Evolutionary conservation across 2,888 invertebrate species (phyloP).

Genomic region (Drosophila kokeensis): DNA sequence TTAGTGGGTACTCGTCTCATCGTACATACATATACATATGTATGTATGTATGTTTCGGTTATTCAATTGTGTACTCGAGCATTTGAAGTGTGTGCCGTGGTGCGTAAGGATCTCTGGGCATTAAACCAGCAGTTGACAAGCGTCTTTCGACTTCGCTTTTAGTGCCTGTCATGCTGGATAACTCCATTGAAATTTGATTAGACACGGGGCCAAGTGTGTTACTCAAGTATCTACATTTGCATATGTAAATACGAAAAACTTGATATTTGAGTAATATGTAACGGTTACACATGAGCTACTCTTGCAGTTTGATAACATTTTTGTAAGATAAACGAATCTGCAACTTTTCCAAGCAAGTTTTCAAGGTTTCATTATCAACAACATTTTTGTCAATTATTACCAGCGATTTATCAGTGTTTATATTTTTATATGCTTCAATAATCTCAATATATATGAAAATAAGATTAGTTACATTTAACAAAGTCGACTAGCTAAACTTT

Average conservation of each 20-base stretch:
- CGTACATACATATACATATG: not conserved
- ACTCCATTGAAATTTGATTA: constrained; percentile 69
- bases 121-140: constrained; percentile 30
- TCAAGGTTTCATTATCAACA: not conserved
- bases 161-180: constrained; percentile 64
- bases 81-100: constrained; percentile 46
- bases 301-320: constrained; percentile 9
- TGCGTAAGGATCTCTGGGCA: constrained; percentile 51
- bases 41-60: constrained; percentile 12
- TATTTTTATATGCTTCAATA: not conserved
- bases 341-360: not conserved
- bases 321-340: constrained; percentile 10
- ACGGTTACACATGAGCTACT: constrained; percentile 17
- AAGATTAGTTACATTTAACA: constrained; percentile 33
- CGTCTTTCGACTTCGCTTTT: constrained; percentile 46
- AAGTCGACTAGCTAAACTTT: constrained; percentile 51
- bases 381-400: not conserved
- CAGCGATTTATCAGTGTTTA: not conserved
- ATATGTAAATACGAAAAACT: constrained; percentile 27
- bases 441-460: too few species aligned
- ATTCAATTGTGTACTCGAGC: constrained; percentile 48
- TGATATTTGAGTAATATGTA: constrained; percentile 3
- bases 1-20: not conserved
- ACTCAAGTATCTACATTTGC: constrained; percentile 29
- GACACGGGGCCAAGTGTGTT: constrained; percentile 36